Conservation (phyloP, 1,140 invertebrate species). For the Elymnias hypermnestra region DNA sequence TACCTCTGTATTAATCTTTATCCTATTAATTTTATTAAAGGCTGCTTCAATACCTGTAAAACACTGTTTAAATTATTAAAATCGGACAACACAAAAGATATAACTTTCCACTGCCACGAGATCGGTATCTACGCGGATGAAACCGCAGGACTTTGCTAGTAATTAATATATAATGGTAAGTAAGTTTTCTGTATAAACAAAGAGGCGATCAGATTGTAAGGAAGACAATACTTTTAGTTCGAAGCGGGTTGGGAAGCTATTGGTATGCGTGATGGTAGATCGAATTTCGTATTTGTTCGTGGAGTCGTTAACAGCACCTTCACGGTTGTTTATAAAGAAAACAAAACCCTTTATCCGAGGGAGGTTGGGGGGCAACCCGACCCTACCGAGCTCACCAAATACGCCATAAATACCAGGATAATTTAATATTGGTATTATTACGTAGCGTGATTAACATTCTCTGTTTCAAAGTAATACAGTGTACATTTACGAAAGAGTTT, state of each 20-base stretch:
- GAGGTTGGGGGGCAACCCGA: constrained; percentile 26
- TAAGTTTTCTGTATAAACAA: constrained; percentile 27
- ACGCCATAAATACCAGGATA: constrained; percentile 35
- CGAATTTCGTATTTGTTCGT: constrained; percentile 74
- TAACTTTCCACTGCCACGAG: no score
- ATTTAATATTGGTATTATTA: constrained; percentile 27
- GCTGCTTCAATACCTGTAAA: no score
- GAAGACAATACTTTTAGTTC: constrained; percentile 56
- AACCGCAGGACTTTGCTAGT: no score
- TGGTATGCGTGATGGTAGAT: constrained; percentile 73
- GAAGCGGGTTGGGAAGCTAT: constrained; percentile 52
- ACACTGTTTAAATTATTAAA: no score
- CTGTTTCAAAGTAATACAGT: constrained; percentile 3
- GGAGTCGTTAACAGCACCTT: constrained; percentile 71
- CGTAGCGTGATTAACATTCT: constrained; percentile 9
- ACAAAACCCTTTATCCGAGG: constrained; percentile 58
- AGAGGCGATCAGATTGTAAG: constrained; percentile 46
- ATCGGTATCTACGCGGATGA: no score
- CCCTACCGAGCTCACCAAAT: constrained; percentile 34
- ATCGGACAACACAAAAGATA: no score
- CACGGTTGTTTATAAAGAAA: constrained; percentile 71
- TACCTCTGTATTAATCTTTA: no score
- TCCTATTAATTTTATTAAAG: no score
- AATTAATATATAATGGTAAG: constrained; percentile 36
- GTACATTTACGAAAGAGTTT: no score